Conservation (phyloP, 2,113 vertebrate genomes). For the Dendropsophus ebraccatus region DNA sequence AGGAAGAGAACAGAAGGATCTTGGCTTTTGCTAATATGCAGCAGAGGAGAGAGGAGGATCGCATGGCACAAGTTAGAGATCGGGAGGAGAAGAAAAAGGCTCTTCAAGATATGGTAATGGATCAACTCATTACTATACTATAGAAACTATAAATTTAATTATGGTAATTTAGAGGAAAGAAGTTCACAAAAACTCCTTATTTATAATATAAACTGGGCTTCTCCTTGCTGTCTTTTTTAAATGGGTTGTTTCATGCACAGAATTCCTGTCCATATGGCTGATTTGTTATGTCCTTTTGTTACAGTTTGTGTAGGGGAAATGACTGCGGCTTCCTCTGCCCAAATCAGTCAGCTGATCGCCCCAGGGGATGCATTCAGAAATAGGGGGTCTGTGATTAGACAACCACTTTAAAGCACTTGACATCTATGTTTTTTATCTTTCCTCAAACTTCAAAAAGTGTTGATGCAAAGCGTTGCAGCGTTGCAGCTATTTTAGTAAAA, state of each 20-base stretch:
- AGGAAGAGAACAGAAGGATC: slow-evolving; percentile 89
- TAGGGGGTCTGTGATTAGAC: not conserved
- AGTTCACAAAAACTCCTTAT: not conserved
- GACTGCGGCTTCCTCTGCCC: no score
- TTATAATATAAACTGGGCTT: not conserved
- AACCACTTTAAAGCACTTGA: not conserved
- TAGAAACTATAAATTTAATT: not conserved
- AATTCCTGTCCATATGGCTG: no score
- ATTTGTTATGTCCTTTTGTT: not conserved
- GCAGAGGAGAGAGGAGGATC: slow-evolving; percentile 74
- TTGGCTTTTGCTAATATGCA: slow-evolving; percentile 79
- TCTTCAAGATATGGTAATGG: slow-evolving; percentile 78
- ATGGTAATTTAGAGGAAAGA: not conserved
- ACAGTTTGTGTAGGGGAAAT: not conserved
- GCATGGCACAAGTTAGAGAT: slow-evolving; percentile 77
- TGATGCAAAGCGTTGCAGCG: not conserved
- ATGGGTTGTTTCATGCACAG: no score
- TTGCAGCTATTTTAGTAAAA: no score
- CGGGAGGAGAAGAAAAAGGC: slow-evolving; percentile 79
- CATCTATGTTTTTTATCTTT: not conserved
- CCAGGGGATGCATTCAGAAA: not conserved
- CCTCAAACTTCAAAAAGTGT: not conserved
- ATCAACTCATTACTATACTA: no score
- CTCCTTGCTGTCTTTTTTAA: not conserved
- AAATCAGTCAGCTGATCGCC: no score